Evolutionary conservation across 2,797 vertebrate genomes (phyloP), one percentile per base, ranked within the genome.

Genomic region (Phoebastria nigripes): DNA sequence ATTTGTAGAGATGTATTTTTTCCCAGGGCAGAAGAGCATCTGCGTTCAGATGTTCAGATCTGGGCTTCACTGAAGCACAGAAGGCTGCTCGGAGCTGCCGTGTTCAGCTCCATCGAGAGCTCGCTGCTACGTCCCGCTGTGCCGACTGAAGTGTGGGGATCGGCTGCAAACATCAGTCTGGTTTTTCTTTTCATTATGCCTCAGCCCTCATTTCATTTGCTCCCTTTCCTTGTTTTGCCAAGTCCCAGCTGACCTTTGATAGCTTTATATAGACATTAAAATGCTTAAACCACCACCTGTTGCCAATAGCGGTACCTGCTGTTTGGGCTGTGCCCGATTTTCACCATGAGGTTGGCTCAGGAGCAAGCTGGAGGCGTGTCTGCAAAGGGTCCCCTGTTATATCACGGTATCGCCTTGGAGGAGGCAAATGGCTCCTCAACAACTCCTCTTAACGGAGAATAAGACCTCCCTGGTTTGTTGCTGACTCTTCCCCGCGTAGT

Each of bases 371-470:
- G 54, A 51, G 26, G 41, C 0, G 0, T 3, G 8, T 63, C 69
- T 61, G 41, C 61, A 44, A 15, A 76, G 61, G 25, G 20, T 59
- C 10, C 25, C 39, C 10, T 39, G 0, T 44, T 44, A 9, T 1
- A 41, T 35, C 19, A 6, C 0, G 1, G 12, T 26, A 15, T 55
- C 39, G 6, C 52, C 46, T 33, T 29, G 81, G 54, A 79, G 35
- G 35, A 70, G 25, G 33, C 47, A 44, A 62, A 2, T 13, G 22
- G 29, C 67, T 65, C 33, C 67, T 80, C 65, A 81, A 9, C 31
- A 74, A 1, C 39, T 25, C 17, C 13, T 87, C n/a, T 62, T 33
- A 54, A n/a, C 0, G 5, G 35, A n/a, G 2, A 26, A 6, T 4
- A 13, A 78, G 49, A 31, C 37, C 4, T 4, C 3, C 28, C 52